These are phyloP conservation scores for Drosophila quinaria DNA, from an alignment of 2,888 invertebrate genomes.

Conservation along the genomic window DNA sequence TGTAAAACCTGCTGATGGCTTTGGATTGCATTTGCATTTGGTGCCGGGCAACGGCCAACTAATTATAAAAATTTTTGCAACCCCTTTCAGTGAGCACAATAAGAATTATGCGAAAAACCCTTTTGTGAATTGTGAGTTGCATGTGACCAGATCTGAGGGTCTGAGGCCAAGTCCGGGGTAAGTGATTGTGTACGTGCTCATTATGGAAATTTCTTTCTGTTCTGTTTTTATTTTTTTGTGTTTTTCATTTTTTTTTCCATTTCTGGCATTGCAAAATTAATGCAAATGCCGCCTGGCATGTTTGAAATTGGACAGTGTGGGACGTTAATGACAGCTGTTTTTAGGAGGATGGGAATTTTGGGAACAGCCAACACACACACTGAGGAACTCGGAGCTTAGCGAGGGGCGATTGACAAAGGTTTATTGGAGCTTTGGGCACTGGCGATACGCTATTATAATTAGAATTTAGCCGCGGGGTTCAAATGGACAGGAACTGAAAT, in stretches of 20 bases:
- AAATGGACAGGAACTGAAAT: slow-evolving; percentile 32
- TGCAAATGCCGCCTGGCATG: slow-evolving; percentile 64
- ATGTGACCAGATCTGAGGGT: slow-evolving; percentile 49
- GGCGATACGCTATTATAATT: slow-evolving; percentile 80
- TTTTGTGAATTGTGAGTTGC: slow-evolving; percentile 57
- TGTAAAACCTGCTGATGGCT: slow-evolving; percentile 43
- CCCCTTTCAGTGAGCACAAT: slow-evolving; percentile 52
- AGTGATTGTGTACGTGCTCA: slow-evolving; percentile 81
- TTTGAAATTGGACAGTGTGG: slow-evolving; percentile 44
- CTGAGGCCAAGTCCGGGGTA: slow-evolving; percentile 70
- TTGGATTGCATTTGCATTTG: slow-evolving; percentile 71
- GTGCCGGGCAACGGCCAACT: slow-evolving; percentile 76
- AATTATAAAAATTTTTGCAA: slow-evolving; percentile 76
- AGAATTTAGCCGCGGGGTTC: slow-evolving; percentile 73
- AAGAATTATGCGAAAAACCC: slow-evolving; percentile 61
- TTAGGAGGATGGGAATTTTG: slow-evolving; percentile 16
- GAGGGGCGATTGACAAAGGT: slow-evolving; percentile 70
- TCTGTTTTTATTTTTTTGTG: slow-evolving; percentile 14
- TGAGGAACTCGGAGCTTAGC: slow-evolving; percentile 31
- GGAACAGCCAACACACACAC: slow-evolving; percentile 1
- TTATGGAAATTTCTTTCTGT: slow-evolving; percentile 76
- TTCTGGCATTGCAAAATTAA: slow-evolving; percentile 70
- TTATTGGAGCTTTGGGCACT: slow-evolving; percentile 74
- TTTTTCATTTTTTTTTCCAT: slow-evolving; percentile 25
- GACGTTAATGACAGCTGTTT: slow-evolving; percentile 64